Evolutionary conservation across 2,888 invertebrate species (phyloP), one percentile per base, ranked within the genome.

Genomic region (Trichogramma dendrolimi): DNA sequence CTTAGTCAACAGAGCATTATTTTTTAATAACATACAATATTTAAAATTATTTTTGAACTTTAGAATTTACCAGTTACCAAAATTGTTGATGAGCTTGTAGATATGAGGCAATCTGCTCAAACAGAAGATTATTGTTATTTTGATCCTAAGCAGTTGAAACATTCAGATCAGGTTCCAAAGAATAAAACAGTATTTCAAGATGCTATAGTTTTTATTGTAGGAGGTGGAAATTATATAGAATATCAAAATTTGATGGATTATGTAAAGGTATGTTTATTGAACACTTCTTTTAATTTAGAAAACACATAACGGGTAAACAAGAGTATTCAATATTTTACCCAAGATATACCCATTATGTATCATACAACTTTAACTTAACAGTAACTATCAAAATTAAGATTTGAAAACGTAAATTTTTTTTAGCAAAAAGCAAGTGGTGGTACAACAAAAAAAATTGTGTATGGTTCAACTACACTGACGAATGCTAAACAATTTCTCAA

Each of bases 161-260:
- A 87, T 7, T 85, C 81, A 63, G 88, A 88, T 69, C 83, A 80
- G 56, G 76, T 84, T 79, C 82, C 87, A 61, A 84, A 87, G 81
- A 84, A 86, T 82, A 80, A 86, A 74, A 77, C 83, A 72, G 75
- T 85, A 71, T 94, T 93, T 79, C 89, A 89, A 72, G 94, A 94
- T 79, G 93, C 93, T 4, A 88, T 94, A 62, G 94, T 95, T 7
- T 95, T 95, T 80, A 80, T 95, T 60, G 92, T 95, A 50, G 94
- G 95, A 50, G 94, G 94, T 63, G 94, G 99, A 55, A 98, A 97
- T 83, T 99, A 99, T 77, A 97, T 98, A 75, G 99, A 99, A 81
- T 99, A 99, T 80, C 98, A 98, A 80, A 99, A 99, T 84, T 85
- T 99, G 63, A 87, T 92, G 58, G 98, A 98, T 78, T 96, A 96